Percentiles rank a stretch among this genome's conserved stretches.
phyloP scores from a whole-genome alignment of 2,113 vertebrate genomes.

The Zeus faber region DNA sequence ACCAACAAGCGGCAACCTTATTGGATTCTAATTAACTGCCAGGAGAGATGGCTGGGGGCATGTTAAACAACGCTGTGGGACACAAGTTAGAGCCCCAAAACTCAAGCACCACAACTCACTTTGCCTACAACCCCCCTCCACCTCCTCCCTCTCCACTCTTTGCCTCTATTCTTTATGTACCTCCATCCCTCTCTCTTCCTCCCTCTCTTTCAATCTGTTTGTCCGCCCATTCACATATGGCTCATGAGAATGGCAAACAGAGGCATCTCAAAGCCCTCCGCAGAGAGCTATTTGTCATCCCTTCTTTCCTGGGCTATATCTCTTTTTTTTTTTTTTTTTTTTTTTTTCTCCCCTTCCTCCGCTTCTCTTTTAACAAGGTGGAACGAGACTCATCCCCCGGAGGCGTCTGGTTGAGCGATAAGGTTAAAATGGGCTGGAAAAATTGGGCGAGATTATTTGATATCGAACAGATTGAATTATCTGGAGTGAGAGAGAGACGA shows the following conservation, averaged over 20 bases:
- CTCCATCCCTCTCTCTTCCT: slow-evolving; percentile 11
- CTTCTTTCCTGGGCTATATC: slow-evolving; percentile 44
- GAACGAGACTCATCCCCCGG: slow-evolving; percentile 45
- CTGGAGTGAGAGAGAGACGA: slow-evolving; percentile 12
- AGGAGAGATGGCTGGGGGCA: slow-evolving; percentile 62
- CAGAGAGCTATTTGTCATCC: slow-evolving; percentile 54
- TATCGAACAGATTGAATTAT: slow-evolving; percentile 71
- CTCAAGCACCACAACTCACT: slow-evolving; percentile 44
- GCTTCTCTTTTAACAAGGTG: slow-evolving; percentile 52
- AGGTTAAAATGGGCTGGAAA: slow-evolving; percentile 65
- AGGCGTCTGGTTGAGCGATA: slow-evolving; percentile 57
- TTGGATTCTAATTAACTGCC: slow-evolving; percentile 81
- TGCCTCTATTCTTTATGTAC: no score
- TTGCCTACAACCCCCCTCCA: slow-evolving; percentile 14
- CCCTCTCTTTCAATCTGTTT: slow-evolving; percentile 42
- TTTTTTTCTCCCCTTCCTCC: not conserved
- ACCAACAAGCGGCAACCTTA: slow-evolving; percentile 73
- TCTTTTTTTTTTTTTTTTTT: slow-evolving; percentile 19
- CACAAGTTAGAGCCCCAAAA: slow-evolving; percentile 54
- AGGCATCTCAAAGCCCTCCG: slow-evolving; percentile 50
- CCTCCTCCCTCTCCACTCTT: not conserved
- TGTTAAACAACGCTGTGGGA: slow-evolving; percentile 71
- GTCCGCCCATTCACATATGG: slow-evolving; percentile 48
- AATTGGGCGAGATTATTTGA: slow-evolving; percentile 66
- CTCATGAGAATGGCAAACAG: slow-evolving; percentile 58